Base-by-base conservation (phyloP, 2,888 invertebrate genomes). In the Orthonychiurus folsomi region DNA sequence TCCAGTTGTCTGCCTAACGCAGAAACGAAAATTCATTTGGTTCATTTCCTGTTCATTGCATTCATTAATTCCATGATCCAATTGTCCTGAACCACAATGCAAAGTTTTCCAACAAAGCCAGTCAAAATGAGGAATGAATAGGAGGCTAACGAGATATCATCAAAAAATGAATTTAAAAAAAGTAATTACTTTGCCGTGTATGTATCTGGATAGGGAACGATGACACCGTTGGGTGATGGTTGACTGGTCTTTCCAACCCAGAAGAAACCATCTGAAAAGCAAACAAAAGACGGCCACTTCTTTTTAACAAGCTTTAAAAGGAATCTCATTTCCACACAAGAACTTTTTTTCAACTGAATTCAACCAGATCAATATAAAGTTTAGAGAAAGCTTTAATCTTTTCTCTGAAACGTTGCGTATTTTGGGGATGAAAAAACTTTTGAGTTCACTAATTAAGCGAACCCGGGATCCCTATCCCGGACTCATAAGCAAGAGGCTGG, bases 161-260 rank as follows among this genome's bases (percentile, higher is more conserved):
- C 15, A 9, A 37, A 15, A 37, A 15, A 37, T 9, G 37, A 15
- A 37, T 5, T 9, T 15, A 37, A 37, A 37, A 37, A 37, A 57
- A 23, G 53, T 37, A 52, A n/a, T 56, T 77, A 90, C 92, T 86
- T 85, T 76, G 86, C 87, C 63, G 81, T 81, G 76, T 87, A 88
- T 74, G 89, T 86, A 75, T 91, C 89, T 28, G 91, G 91, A 76
- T 89, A 91, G 23, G 92, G 90, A 75, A 93, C 87, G 65, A 90
- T 84, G 66, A 83, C 85, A 64, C 92, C 93, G 59, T 87, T 86
- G 23, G 90, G 90, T 70, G 86, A 86, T 1, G 91, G 91, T 68
- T 86, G 82, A 1, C 85, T 82, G 2, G 86, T 85, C 74, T 87
- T 88, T 18, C 92, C 92, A 64, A 90, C 87, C 92, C 91, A 93